These are phyloP conservation scores for Euleptes europaea DNA, from an alignment of 2,113 vertebrate genomes.

Conservation along the genomic window DNA sequence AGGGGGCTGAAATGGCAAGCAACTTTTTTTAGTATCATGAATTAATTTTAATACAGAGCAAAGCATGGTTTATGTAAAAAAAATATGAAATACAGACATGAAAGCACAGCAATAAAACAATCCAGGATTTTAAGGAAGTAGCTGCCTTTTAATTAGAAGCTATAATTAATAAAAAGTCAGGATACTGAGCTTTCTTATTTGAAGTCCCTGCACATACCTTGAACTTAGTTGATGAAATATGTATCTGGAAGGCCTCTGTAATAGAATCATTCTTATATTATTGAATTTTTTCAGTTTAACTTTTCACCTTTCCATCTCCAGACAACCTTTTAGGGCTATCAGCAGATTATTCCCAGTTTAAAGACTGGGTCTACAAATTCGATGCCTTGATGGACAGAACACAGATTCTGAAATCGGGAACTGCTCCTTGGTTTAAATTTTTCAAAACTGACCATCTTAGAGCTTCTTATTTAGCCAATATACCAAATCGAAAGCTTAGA, in stretches of 20 bases:
- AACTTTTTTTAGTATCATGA: constrained; percentile 25
- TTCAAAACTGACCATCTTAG: too few relatives aligned
- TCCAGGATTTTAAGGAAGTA: constrained; percentile 17
- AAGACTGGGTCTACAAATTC: too few relatives aligned
- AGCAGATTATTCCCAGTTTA: too few relatives aligned
- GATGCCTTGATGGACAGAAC: too few relatives aligned
- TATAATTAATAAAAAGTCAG: constrained; percentile 7
- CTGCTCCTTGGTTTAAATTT: too few relatives aligned
- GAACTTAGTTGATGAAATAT: background rate
- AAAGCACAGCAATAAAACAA: background rate
- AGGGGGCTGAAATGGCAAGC: background rate
- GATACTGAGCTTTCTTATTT: background rate
- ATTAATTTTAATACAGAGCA: constrained; percentile 28
- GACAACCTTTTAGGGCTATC: too few relatives aligned
- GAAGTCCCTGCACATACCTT: background rate
- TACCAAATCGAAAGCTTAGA: too few relatives aligned
- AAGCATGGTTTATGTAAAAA: constrained; percentile 10
- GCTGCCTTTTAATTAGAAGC: background rate
- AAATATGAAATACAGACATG: background rate
- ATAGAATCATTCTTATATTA: background rate
- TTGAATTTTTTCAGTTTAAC: background rate
- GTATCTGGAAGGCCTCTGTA: background rate
- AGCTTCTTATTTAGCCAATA: too few relatives aligned
- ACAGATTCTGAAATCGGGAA: too few relatives aligned
- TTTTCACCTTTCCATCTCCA: background rate